A percentile compares a stretch with the other conserved stretches of the same genome.
These are phyloP conservation scores for Lagorchestes hirsutus DNA, from an alignment of 2,797 vertebrate genomes.

Conservation along the genomic window DNA sequence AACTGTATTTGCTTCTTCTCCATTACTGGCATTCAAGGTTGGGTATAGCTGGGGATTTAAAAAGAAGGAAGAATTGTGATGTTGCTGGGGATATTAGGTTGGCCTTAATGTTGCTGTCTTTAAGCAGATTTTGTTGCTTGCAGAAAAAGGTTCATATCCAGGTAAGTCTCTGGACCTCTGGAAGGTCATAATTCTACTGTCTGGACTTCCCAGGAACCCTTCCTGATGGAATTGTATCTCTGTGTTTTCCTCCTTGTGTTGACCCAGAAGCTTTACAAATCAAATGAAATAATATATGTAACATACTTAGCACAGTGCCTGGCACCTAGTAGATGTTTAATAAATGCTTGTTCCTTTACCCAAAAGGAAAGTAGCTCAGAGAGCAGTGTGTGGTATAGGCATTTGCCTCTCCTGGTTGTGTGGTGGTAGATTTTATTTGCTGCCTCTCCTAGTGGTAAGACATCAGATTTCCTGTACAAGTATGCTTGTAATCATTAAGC, in stretches of 20 bases:
- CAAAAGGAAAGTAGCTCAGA: not conserved
- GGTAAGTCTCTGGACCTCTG: not conserved
- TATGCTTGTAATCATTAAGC: not conserved
- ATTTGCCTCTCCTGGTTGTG: not conserved
- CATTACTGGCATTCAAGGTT: not conserved
- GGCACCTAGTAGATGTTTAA: not conserved
- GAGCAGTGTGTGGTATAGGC: not conserved
- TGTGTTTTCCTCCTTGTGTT: not conserved
- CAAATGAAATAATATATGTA: not conserved
- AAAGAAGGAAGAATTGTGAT: not conserved
- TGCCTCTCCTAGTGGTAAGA: not conserved
- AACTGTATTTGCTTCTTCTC: not conserved
- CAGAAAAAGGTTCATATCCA: not conserved
- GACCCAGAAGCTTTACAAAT: not conserved
- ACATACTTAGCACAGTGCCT: not conserved
- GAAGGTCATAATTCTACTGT: not conserved
- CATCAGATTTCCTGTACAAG: not conserved
- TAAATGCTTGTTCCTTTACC: not conserved
- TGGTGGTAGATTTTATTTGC: not conserved
- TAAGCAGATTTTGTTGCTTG: not conserved
- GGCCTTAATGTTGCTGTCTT: not conserved
- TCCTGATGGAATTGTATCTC: not conserved
- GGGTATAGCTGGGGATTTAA: not conserved
- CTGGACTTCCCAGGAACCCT: not conserved
- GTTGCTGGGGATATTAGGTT: not conserved